Evolutionary conservation across 2,113 vertebrate genomes (phyloP).

Genomic region (Ochotona curzoniae): DNA sequence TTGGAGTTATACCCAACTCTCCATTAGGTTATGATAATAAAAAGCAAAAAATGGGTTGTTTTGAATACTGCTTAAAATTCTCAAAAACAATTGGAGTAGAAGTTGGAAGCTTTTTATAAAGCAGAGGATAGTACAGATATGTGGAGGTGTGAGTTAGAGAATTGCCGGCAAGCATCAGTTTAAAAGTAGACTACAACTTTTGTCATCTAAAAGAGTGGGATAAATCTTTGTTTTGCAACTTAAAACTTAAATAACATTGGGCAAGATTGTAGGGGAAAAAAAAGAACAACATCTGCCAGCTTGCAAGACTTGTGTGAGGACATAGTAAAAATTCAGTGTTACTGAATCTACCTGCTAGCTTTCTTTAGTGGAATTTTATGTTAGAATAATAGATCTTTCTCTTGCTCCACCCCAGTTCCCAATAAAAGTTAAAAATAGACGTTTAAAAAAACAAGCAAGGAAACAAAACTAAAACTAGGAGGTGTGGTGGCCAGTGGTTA

Average conservation of each 20-base stretch:
- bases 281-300: background rate
- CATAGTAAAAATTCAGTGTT: background rate
- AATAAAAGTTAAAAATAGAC: too few relatives aligned
- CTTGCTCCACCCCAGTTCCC: too few relatives aligned
- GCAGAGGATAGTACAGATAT: background rate
- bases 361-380: background rate
- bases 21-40: background rate
- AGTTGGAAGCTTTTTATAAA: background rate
- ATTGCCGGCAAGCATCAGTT: background rate
- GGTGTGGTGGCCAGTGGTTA: too few relatives aligned
- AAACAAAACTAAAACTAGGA: too few relatives aligned
- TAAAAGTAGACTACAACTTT: background rate
- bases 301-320: background rate
- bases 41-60: background rate
- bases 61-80: background rate
- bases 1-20: background rate
- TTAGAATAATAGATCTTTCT: background rate
- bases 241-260: background rate
- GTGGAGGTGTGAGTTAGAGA: background rate
- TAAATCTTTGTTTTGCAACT: background rate
- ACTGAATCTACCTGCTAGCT: background rate
- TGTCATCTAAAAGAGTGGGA: background rate
- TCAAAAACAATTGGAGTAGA: background rate
- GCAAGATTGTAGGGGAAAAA: slow-evolving; percentile 20
- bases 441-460: too few relatives aligned